Evolutionary conservation across 2,113 vertebrate species (phyloP), one percentile per base, ranked within the genome.

Genomic region (Ornithorhynchus anatinus): DNA sequence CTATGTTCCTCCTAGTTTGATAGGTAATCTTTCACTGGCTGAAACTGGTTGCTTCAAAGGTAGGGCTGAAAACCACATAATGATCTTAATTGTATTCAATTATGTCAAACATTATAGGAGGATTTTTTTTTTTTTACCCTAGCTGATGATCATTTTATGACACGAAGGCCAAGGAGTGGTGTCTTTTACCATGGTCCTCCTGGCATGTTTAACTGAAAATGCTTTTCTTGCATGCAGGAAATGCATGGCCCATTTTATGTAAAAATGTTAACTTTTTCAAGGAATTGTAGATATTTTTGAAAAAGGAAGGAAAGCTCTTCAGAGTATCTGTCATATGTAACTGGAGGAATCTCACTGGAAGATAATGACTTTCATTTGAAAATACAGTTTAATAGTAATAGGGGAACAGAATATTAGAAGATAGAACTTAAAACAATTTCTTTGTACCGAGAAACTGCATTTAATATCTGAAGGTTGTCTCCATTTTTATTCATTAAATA

Each of bases 401-500:
- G 62, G 42, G 42, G 53, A 61, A 68, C 11, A 17, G 35, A 45
- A 38, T 40, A 42, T 1, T 5, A 54, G n/a, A 79, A 33, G 37
- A 62, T 59, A 35, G 52, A 25, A 40, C 47, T 59, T 9, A 39
- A 39, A 69, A 16, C 19, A 4, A 7, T 40, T 67, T 72, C 22
- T 42, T 75, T 25, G 23, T 44, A n/a, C 44, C 1, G 39, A 59
- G 65, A 63, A 86, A 60, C 23, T 35, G 10, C 6, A 39, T 45
- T 74, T 29, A 19, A 35, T 29, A 61, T 79, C 65, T 42, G 38
- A 52, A 68, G 54, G 38, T 39, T 36, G 22, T 14, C 59, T 20
- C 25, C 58, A 29, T 13, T 73, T 79, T 79, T 69, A 59, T 17
- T 59, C 48, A 25, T 59, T 65, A 66, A 70, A 39, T 47, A 61